Evolutionary conservation across 2,113 vertebrate species (phyloP).

Genomic region (Acanthochromis polyacanthus): DNA sequence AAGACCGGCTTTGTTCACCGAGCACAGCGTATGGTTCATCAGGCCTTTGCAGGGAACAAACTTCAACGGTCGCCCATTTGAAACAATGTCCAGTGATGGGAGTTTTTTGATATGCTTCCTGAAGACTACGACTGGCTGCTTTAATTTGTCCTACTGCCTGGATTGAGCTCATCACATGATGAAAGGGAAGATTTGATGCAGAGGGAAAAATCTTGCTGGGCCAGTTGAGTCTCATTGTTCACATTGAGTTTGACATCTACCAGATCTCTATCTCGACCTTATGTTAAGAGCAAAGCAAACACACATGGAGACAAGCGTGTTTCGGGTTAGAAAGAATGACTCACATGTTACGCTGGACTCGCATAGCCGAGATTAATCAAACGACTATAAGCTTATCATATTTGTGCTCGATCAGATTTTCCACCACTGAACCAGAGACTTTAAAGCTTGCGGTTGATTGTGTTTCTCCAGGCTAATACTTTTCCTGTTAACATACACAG

Average conservation of each 20-base stretch:
- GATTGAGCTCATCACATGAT: conserved; percentile 61
- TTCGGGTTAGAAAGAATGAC: conserved; percentile 31
- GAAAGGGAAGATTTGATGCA: conserved; percentile 48
- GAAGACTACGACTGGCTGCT: conserved; percentile 28
- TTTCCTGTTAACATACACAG: background rate
- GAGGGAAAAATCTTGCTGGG: conserved; percentile 32
- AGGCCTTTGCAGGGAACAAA: conserved; percentile 8
- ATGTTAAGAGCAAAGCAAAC: conserved; percentile 45
- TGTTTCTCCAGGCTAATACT: conserved; percentile 10
- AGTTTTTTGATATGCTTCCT: conserved; percentile 31
- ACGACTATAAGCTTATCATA: conserved; percentile 31
- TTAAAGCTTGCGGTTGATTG: conserved; percentile 14
- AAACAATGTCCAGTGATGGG: conserved; percentile 49
- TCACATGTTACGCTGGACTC: conserved; percentile 3
- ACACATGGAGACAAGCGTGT: conserved; percentile 35
- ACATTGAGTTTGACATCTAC: conserved; percentile 45
- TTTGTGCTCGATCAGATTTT: conserved; percentile 47
- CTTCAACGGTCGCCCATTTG: conserved; percentile 32
- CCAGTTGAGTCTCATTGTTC: conserved; percentile 25
- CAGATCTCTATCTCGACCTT: conserved; percentile 44
- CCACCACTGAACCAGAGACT: conserved; percentile 11
- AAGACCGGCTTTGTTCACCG: conserved; percentile 72
- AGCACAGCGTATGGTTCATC: conserved; percentile 44
- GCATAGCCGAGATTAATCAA: conserved; percentile 19
- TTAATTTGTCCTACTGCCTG: conserved; percentile 21